Conservation (phyloP, 2,113 vertebrate species). For the Solea senegalensis region DNA sequence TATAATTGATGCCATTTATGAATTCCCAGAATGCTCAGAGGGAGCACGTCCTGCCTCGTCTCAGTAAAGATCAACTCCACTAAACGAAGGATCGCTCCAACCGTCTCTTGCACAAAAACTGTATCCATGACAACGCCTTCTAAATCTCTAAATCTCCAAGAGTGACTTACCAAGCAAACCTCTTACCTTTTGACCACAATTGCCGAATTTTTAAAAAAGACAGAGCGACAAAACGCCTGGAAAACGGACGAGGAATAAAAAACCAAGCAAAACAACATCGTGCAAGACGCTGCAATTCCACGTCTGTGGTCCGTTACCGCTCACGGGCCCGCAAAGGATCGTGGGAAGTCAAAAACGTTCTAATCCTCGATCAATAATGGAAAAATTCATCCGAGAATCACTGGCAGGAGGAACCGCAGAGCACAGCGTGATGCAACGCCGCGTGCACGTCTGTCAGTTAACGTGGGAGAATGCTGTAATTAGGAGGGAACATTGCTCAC, state of each 20-base stretch:
- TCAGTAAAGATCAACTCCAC: no score
- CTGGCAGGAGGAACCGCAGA: background rate
- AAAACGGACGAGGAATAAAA: background rate
- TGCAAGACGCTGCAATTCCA: conserved; percentile 25
- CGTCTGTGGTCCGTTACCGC: background rate
- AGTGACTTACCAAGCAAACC: conserved; percentile 11
- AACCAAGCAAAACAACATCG: conserved; percentile 13
- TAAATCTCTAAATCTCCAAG: background rate
- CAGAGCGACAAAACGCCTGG: background rate
- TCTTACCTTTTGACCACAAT: background rate
- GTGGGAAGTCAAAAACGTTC: conserved; percentile 30
- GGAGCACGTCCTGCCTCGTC: no score
- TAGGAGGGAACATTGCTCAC: no score
- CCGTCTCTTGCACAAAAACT: conserved; percentile 21
- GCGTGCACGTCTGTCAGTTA: background rate
- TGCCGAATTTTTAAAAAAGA: background rate
- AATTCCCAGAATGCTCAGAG: no score
- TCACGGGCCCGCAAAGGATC: background rate
- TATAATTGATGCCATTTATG: no score
- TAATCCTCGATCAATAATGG: conserved; percentile 39
- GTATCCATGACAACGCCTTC: conserved; percentile 60
- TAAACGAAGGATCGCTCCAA: no score
- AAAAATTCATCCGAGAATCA: background rate
- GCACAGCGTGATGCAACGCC: conserved; percentile 9
- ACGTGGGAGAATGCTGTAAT: no score